These are phyloP conservation scores for Salvator merianae DNA, from an alignment of 2,113 vertebrate species.

Conservation along the genomic window DNA sequence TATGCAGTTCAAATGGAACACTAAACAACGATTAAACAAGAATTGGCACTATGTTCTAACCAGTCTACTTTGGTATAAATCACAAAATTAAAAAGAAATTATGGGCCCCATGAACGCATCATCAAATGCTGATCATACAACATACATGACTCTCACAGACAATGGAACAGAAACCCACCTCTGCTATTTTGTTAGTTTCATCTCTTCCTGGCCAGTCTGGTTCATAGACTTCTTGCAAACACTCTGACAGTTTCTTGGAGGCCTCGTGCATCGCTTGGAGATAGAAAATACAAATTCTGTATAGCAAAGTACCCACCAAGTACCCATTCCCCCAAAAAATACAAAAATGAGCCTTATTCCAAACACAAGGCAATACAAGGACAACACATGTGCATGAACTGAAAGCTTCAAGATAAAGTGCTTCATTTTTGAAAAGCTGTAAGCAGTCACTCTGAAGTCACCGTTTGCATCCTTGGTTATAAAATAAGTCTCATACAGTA, in stretches of 20 bases:
- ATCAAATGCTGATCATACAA: not conserved
- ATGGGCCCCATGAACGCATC: not conserved
- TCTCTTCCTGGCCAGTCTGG: conserved; percentile 92
- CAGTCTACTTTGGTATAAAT: not conserved
- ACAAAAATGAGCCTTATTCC: not conserved
- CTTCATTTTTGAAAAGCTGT: not conserved
- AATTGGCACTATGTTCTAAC: not conserved
- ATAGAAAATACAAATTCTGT: conserved; percentile 41
- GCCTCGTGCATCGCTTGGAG: conserved; percentile 95
- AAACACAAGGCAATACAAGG: not conserved
- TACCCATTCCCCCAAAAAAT: not conserved
- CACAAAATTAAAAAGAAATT: not conserved
- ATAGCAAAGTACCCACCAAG: not conserved
- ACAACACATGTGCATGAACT: not conserved
- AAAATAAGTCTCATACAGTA: not conserved
- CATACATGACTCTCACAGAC: not conserved
- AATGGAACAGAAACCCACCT: conserved; percentile 78
- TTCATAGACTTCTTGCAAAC: conserved; percentile 95
- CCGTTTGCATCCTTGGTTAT: not conserved
- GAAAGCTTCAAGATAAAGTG: not conserved
- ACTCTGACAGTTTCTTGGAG: conserved; percentile 90
- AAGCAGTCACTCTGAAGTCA: not conserved
- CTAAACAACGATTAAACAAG: not conserved
- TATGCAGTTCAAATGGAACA: not conserved
- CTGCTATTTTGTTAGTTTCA: conserved; percentile 89